These are phyloP conservation scores for Raja brachyura DNA, from an alignment of 2,113 vertebrate genomes.

Conservation along the genomic window DNA sequence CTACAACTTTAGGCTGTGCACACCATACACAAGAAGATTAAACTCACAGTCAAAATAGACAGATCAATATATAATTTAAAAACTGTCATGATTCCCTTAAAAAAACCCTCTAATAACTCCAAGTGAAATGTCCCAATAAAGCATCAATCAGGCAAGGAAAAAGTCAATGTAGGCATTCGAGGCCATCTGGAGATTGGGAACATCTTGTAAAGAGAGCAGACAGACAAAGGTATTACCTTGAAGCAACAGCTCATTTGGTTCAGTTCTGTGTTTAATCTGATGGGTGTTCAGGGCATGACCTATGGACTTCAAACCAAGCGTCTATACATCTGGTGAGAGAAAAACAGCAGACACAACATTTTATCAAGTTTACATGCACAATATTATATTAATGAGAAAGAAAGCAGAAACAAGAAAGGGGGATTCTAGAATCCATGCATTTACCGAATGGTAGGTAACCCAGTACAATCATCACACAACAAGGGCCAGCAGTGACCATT, in stretches of 20 bases:
- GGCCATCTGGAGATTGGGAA: background rate
- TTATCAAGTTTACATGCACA: background rate
- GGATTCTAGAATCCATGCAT: no score
- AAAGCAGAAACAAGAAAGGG: background rate
- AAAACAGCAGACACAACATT: conserved; percentile 40
- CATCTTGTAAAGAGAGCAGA: background rate
- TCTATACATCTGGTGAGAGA: conserved; percentile 77
- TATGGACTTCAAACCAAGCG: conserved; percentile 95
- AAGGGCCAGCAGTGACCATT: background rate
- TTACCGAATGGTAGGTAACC: background rate
- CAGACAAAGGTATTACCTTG: conserved; percentile 20
- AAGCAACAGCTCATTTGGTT: conserved; percentile 6
- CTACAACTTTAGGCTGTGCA: no score
- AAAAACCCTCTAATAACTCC: background rate
- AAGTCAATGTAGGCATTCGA: background rate
- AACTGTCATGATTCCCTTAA: background rate
- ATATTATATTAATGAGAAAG: no score
- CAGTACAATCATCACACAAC: background rate
- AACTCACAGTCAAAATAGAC: background rate
- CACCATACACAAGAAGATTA: background rate
- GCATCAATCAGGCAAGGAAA: background rate
- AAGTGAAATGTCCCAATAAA: background rate
- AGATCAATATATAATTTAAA: background rate
- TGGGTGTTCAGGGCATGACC: conserved; percentile 92
- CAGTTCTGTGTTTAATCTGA: conserved; percentile 68